A percentile compares a stretch with the other conserved stretches of the same genome.
phyloP scores from a whole-genome alignment of 2,797 vertebrate species.

The Halcyon leucocephala region DNA sequence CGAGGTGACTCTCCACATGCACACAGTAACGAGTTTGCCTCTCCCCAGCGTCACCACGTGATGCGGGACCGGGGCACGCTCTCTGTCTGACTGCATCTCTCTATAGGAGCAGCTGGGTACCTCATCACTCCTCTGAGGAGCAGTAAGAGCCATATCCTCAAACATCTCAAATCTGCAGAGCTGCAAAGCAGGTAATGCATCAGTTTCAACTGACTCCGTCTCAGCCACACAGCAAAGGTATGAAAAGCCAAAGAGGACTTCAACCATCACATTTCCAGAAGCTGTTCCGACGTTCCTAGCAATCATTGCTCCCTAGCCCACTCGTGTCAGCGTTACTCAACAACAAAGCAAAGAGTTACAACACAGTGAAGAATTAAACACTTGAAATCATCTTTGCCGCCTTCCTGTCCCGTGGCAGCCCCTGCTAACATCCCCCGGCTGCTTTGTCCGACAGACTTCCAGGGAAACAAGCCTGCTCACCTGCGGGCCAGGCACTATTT shows the following conservation, averaged over 20 bases:
- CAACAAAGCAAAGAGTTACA: not conserved
- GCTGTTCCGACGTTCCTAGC: not conserved
- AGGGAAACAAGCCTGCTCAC: not conserved
- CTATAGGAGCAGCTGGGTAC: not conserved
- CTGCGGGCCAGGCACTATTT: not conserved
- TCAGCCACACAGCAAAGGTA: not conserved
- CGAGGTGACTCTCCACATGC: not conserved
- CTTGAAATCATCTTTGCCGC: not conserved
- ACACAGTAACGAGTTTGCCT: not conserved
- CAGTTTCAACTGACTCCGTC: too few species aligned
- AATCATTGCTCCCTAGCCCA: too few species aligned
- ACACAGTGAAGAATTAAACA: not conserved
- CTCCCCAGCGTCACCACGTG: rapidly evolving
- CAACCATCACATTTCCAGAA: rapidly evolving
- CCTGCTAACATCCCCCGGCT: not conserved
- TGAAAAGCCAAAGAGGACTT: not conserved
- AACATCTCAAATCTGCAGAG: not conserved
- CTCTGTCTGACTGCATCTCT: not conserved
- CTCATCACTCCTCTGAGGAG: not conserved
- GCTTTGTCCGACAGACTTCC: not conserved
- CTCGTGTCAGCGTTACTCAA: not conserved
- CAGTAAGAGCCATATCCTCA: not conserved
- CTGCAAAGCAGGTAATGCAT: not conserved
- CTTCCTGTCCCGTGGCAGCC: not conserved
- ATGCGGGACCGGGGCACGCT: not conserved